Evolutionary conservation across 2,797 vertebrate species (phyloP), one percentile per base, ranked within the genome.

Genomic region (Trematomus bernacchii): DNA sequence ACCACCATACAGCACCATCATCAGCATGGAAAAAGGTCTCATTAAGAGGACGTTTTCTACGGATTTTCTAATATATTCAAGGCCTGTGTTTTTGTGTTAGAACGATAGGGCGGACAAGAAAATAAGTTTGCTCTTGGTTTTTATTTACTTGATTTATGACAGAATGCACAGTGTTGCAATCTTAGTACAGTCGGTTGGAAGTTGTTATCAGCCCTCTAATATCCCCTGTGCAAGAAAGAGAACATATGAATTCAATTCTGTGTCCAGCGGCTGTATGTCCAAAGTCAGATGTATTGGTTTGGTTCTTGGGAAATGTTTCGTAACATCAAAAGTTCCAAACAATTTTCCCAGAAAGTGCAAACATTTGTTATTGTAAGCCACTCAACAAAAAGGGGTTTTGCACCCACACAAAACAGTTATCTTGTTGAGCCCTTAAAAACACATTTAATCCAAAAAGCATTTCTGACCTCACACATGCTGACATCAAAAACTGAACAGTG

Each of bases 401-500:
- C 16, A 15, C 11, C 14, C 4, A 60, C 33, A 37, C 18, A 40
- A 30, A 79, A 40, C 42, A 37, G 2, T 30, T 58, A 9, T 57
- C 58, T 63, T 40, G 43, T 64, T 10, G 21, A 18, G 3, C 12
- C 1, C 57, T 54, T 66, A 69, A 66, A 79, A 53, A 47, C 65
- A 16, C 42, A 70, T 78, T 73, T 72, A 4, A 77, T 44, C 27
- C 52, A 48, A 79, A 33, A 64, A 69, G 30, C 21, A 40, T 73
- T 55, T 60, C 59, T 63, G 57, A 62, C 73, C 55, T 65, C 62
- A 57, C 48, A 58, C 37, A 78, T 62, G 59, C 57, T 60, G 46
- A 77, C 69, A 37, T 78, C 43, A 77, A 67, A 54, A 66, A 64
- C 40, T 71, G n/a, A 23, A 62, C 44, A 74, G 18, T 44, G 23